These are phyloP conservation scores for Ridgeia piscesae DNA, from an alignment of 1,140 invertebrate genomes.

Conservation along the genomic window DNA sequence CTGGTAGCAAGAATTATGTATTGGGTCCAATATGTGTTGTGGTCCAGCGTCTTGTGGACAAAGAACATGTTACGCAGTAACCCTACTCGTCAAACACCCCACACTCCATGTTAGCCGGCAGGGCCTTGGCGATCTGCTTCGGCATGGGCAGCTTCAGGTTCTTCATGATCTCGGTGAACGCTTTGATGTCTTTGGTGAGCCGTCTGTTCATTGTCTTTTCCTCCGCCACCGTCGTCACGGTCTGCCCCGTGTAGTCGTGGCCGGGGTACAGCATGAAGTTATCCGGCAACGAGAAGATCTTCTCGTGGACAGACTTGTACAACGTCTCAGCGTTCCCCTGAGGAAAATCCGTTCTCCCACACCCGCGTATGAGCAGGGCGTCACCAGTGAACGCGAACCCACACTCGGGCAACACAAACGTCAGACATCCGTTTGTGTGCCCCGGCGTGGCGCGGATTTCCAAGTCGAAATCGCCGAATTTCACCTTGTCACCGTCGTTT, in stretches of 20 bases:
- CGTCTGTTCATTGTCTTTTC: constrained; percentile 90
- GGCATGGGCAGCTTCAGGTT: constrained; percentile 93
- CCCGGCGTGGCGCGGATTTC: constrained; percentile 84
- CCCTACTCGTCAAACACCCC: constrained; percentile 10
- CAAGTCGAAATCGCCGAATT: constrained; percentile 61
- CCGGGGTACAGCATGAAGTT: constrained; percentile 87
- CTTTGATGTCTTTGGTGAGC: constrained; percentile 77
- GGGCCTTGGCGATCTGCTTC: constrained; percentile 85
- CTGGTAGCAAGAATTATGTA: no score
- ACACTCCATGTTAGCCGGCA: constrained; percentile 27
- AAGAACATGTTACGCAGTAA: no score
- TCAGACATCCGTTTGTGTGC: constrained; percentile 86
- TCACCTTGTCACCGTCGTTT: constrained; percentile 68
- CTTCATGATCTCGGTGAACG: constrained; percentile 92
- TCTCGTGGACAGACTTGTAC: constrained; percentile 85
- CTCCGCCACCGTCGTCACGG: constrained; percentile 83
- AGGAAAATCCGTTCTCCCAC: constrained; percentile 70
- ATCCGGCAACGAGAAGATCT: constrained; percentile 86
- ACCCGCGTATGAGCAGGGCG: constrained; percentile 82
- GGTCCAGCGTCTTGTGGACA: no score
- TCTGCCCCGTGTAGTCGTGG: constrained; percentile 84
- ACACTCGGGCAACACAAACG: constrained; percentile 70
- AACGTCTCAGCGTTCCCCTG: constrained; percentile 68
- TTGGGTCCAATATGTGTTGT: no score
- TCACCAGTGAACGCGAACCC: constrained; percentile 93